Base-by-base conservation (phyloP, 2,888 invertebrate species). In the Desoria tigrina region DNA sequence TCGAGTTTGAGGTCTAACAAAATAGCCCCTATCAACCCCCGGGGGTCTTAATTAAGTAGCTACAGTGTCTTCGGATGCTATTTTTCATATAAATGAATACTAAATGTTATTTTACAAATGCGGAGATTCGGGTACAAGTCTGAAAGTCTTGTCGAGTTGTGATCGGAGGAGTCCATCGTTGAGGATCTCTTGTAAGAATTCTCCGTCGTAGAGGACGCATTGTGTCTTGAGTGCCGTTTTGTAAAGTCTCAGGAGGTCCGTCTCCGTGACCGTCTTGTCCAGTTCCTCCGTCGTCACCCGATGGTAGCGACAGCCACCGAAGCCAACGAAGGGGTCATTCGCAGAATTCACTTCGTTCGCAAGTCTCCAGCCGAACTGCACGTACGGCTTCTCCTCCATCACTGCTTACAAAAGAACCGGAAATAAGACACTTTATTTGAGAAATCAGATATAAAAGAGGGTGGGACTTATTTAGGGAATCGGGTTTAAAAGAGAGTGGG, bases 161-260 rank as follows among this genome's bases (percentile, higher is more conserved):
- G 53, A 1, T 16, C 11, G 7, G n/a, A 61, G 9, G 11, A 61
- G n/a, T 21, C 42, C 54, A 54, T 42, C 42, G 4, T 26, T n/a
- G 18, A 61, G 23, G 4, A 61, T 42, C 26, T 55, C 55, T 32
- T 32, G 32, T 2, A 55, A 11, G 28, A 55, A 55, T 16, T 27
- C 37, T 11, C 32, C 23, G 4, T 55, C 55, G 23, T 21, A 21
- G 6, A 14, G 28, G 9, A 62, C 37, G 18, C 62, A 62, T 32
- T 62, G 62, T 0, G 62, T 62, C 37, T 42, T 62, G 16, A 62
- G 24, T 21, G 56, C 42, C 1, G 32, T 55, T 56, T 62, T 54
- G 18, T 62, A 62, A 2, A 62, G 4, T 3, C 32, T 18, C 14
- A 62, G 28, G 16, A 49, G 28, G 1, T 49, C 37, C 11, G 9